These are phyloP conservation scores for Onthophagus taurus DNA, from an alignment of 1,140 invertebrate species.

Conservation along the genomic window DNA sequence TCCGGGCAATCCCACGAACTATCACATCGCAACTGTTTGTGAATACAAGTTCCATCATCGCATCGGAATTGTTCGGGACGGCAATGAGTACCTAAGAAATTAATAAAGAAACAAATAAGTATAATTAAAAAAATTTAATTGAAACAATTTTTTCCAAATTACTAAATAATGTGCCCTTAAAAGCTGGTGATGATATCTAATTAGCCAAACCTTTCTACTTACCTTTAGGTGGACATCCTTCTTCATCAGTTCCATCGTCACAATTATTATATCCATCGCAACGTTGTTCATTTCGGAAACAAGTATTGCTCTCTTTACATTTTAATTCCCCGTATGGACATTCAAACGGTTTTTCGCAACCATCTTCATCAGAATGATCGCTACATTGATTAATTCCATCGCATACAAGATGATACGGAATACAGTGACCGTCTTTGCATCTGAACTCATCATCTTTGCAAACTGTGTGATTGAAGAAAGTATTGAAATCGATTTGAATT, in stretches of 20 bases:
- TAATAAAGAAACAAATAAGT: no score
- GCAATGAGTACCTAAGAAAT: no score
- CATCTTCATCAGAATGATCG: slow-evolving; percentile 44
- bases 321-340: slow-evolving; percentile 1
- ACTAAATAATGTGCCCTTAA: no score
- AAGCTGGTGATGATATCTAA: no score
- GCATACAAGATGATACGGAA: slow-evolving; percentile 40
- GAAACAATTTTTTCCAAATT: no score
- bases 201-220: no score
- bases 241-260: slow-evolving; percentile 44
- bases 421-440: slow-evolving; percentile 38
- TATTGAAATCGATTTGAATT: no score
- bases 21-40: slow-evolving; percentile 45
- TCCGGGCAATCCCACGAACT: slow-evolving; percentile 52
- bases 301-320: no score
- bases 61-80: slow-evolving; percentile 53
- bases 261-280: slow-evolving; percentile 45
- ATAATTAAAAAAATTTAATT: no score
- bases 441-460: slow-evolving; percentile 22
- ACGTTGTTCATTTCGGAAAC: slow-evolving; percentile 38
- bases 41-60: slow-evolving; percentile 48
- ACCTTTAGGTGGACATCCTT: slow-evolving; percentile 27
- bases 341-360: slow-evolving; percentile 20
- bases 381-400: slow-evolving; percentile 42
- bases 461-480: no score